Evolutionary conservation across 2,797 vertebrate genomes (phyloP), one percentile per base, ranked within the genome.

Genomic region (Columba guinea): DNA sequence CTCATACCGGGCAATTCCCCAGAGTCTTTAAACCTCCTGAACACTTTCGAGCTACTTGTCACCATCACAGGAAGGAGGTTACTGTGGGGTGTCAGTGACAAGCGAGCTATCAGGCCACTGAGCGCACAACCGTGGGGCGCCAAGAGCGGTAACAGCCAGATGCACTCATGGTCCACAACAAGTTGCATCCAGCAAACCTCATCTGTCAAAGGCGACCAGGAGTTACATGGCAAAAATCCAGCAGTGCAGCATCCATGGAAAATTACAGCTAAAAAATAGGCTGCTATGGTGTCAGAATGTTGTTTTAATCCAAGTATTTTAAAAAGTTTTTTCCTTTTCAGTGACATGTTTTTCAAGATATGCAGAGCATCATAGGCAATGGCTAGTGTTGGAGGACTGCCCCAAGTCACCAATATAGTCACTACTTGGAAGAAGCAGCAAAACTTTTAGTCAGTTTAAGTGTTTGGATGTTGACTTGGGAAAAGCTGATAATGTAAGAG

Each of bases 211-310:
- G 41, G 83, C 64, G 67, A 74, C 28, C 1, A 2, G 59, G 51
- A 95, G 20, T 62, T 78, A 51, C 1, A 64, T 8, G 41, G 32
- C 16, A 4, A 64, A 93, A 91, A 92, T 32, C 60, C 77, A 87
- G 81, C 0, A 0, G 44, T 41, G 77, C 71, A 90, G 74, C 64
- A 90, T 79, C 67, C 64, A 41, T 63, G 91, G 80, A 94, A 96
- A 94, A 94, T 84, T 74, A 91, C 74, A 89, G 74, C 60, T 82
- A 87, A 94, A 74, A 93, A 94, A 84, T 1, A 88, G 85, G 70
- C 65, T 1, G 0, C 59, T 49, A 5, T 20, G 24, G 85, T 95
- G 87, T 81, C 51, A 94, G 87, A 95, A 95, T 10, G 5, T 56
- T 79, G 62, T 73, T 88, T 88, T 64, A 87, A 84, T 91, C 85